Evolutionary conservation across 2,113 vertebrate species (phyloP), one percentile per base, ranked within the genome.

Genomic region (Aplodontia rufa): DNA sequence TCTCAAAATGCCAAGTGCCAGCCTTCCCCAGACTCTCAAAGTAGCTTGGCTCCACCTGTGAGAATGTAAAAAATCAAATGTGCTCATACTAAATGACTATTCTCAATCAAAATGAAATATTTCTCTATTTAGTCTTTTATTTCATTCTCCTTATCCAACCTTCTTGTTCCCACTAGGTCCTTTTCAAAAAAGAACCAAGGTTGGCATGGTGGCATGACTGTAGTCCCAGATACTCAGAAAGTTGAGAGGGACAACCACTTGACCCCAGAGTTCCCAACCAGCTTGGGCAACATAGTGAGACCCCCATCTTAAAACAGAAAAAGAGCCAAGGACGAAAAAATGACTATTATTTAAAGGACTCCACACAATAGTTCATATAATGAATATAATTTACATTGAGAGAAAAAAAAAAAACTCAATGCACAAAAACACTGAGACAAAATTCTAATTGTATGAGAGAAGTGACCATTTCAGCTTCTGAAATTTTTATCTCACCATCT

Each of bases 371-470:
- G n/a, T 35, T 74, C 94, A 47, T 47, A 64, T 26, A 62, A 60
- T 94, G 78, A 92, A 76, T 37, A 74, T 78, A 80, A 80, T 28
- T 76, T 76, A 72, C 24, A 76, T 4, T 40, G 30, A 85, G 40
- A 24, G 45, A 5, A 19, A 6, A 19, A 19, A 6, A 19, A 68
- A 90, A 37, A 53, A 35, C 5, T 5, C 10, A 60, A 93, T 20
- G 24, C 68, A 93, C 64, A 26, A 92, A 80, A 62, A 92, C 24
- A 90, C 22, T 68, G 28, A 87, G 76, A 90, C 5, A 76, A 86
- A 93, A 78, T 40, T 60, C n/a, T 35, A 87, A 62, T 32, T 62
- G 8, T 42, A 37, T 28, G 28, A 89, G 66, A 78, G 51, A 87
- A 78, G 0, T 47, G 35, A 72, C 35, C 53, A 62, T 76, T 86